Evolutionary conservation across 2,113 vertebrate genomes (phyloP), one percentile per base, ranked within the genome.

Genomic region (Engraulis encrasicolus): DNA sequence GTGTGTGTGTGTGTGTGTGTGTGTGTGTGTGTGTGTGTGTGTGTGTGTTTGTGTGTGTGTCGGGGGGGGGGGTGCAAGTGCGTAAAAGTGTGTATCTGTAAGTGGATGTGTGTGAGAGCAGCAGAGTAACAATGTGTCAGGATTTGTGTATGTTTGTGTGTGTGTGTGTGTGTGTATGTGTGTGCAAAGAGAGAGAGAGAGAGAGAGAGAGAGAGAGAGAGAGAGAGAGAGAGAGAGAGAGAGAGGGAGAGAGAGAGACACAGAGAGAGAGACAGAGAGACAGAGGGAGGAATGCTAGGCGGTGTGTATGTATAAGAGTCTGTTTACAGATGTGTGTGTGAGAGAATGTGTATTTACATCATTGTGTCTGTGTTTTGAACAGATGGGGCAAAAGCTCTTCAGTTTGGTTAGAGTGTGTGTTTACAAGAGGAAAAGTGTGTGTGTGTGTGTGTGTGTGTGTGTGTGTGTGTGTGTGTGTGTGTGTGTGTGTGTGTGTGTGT

Each of bases 311-410:
- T 66, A 34, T 74, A 27, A 71, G 61, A 31, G 66, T 74, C 17
- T 74, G 66, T 74, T 74, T 74, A 74, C 9, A 74, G 23, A 34
- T 31, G 66, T 6, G 23, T 74, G 66, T 36, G 66, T 34, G 61
- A 71, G 27, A 1, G 27, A 36, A 31, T 1, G 12, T 34, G 31
- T 74, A 74, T 74, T 74, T 74, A 74, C 66, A 74, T 34, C 23
- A 74, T 74, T 74, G 27, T 71, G 66, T 71, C 66, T 34, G 58
- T 23, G 66, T 71, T 71, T 71, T 71, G 31, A 34, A 14, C 66
- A 74, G 15, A 27, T 34, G 66, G 12, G 2, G 31, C 66, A 74
- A 27, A 74, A 15, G 66, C 27, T 74, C 66, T 74, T 12, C 11
- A 34, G 31, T 14, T 74, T 34, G 14, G 31, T 74, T 15, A 14